Evolutionary conservation across 1,140 invertebrate species (phyloP).

Genomic region (Calliphora vicina): DNA sequence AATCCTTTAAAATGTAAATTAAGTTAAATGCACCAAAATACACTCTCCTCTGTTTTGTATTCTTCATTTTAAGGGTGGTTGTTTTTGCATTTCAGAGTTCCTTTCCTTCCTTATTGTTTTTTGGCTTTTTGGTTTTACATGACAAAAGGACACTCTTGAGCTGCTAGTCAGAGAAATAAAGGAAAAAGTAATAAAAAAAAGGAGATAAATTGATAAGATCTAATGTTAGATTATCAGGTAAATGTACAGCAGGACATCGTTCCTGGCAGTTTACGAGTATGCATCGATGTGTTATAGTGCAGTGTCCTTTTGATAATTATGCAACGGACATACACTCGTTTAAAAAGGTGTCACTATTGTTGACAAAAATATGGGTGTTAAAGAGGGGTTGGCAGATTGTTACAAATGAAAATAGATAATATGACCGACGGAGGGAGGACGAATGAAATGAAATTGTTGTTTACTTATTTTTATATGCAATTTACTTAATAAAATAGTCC

Average conservation of each 20-base stretch:
- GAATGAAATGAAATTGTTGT: not conserved
- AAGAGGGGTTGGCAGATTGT: constrained; percentile 24
- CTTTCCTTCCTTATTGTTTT: not conserved
- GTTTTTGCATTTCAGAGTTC: not conserved
- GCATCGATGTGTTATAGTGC: not conserved
- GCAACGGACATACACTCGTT: not conserved
- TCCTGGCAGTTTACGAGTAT: not conserved
- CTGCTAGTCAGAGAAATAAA: not conserved
- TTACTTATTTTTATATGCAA: not conserved
- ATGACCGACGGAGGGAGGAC: too few relatives aligned
- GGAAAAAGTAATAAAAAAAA: not conserved
- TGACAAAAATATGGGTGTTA: constrained; percentile 12
- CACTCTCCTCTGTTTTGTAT: not conserved
- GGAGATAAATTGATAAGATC: constrained; percentile 24
- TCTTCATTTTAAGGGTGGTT: constrained; percentile 5
- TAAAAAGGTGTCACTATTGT: constrained; percentile 1
- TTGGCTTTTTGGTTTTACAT: constrained; percentile 23
- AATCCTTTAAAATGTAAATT: constrained; percentile 35
- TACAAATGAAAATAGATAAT: constrained; percentile 34
- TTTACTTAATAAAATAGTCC: not conserved
- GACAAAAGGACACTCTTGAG: not conserved
- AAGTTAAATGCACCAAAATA: constrained; percentile 15
- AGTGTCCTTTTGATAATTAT: not conserved
- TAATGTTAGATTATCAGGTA: constrained; percentile 19
- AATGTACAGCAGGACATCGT: constrained; percentile 21